Percentiles rank a stretch among this genome's conserved stretches.
These are phyloP conservation scores for Lacerta agilis DNA, from an alignment of 2,797 vertebrate genomes.

Conservation along the genomic window DNA sequence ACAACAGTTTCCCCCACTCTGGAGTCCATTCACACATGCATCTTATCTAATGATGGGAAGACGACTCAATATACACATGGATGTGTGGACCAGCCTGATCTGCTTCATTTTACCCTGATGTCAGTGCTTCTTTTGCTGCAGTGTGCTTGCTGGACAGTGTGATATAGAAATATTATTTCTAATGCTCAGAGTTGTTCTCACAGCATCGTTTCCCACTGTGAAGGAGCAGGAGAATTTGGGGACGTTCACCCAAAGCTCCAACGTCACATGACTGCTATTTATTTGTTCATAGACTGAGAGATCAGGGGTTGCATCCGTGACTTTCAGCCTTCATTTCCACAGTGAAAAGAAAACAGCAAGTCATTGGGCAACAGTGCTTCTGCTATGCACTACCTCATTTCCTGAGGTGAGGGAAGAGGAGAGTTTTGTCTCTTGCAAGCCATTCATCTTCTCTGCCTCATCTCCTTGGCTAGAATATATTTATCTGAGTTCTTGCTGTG, in stretches of 20 bases:
- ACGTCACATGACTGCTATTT: neutral
- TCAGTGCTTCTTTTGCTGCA: too few species aligned
- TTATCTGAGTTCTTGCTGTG: slow-evolving; percentile 24
- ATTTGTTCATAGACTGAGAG: neutral
- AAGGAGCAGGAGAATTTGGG: neutral
- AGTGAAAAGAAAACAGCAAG: slow-evolving; percentile 15
- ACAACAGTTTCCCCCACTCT: neutral
- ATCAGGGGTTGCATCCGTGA: neutral
- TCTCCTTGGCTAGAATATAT: slow-evolving; percentile 47
- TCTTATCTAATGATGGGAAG: too few species aligned
- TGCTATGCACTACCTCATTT: slow-evolving; percentile 35
- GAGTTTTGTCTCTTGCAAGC: slow-evolving; percentile 38
- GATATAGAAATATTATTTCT: neutral
- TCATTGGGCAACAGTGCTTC: fast-evolving
- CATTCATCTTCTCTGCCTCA: slow-evolving; percentile 61
- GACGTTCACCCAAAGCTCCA: neutral
- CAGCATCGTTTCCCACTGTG: neutral
- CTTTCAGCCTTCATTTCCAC: slow-evolving; percentile 19
- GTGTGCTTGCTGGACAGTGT: neutral
- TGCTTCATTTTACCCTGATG: neutral
- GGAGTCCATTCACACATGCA: neutral
- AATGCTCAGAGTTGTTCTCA: neutral
- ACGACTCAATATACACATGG: too few species aligned
- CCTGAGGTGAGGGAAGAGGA: slow-evolving; percentile 28
- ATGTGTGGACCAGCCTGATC: neutral